Base-by-base conservation (phyloP, 2,888 invertebrate genomes). In the Callyntrura sp. region DNA sequence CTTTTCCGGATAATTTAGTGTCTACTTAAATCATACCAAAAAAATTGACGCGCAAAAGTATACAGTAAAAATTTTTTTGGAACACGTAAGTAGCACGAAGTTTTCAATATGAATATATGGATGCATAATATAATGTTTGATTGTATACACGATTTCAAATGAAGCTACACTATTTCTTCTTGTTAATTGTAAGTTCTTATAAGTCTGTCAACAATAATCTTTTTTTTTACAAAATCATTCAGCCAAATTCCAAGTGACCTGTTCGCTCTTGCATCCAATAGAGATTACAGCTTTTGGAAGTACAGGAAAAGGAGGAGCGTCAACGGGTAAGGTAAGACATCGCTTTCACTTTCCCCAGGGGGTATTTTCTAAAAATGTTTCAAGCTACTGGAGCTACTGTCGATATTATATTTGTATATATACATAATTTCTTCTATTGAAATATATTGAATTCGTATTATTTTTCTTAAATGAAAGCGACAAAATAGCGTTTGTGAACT, bases 301-400 rank as follows among this genome's bases (percentile, higher is more conserved):
- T 51, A 76, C 51, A 76, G 51, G 76, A 76, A 51, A 51, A 76
- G 51, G 76, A 70, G 76, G 76, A 70, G 76, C 48, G 76, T 51
- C 48, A 76, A 76, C 23, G 23, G 48, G 76, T 25, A 76, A 76
- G 5, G 1, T 51, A 76, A 48, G 23, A n/a, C 70, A 70, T 70
- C 76, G 76, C 51, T 76, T 76, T 76, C 76, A 28, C 76, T 51
- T 76, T 51, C 25, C 12, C 8, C 20, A 20, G 11, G 43, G 70
- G 70, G 43, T 45, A 35, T 35, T 43, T 43, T 70, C 3, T 17
- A 70, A 70, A 43, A 45, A 43, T 17, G n/a, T 43, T 11, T 45
- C n/a, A n/a, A 35, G 43, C 70, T 70, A 60, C n/a, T n/a, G n/a
- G n/a, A n/a, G n/a, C n/a, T n/a, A 17, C 17, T 43, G 5, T 6